Evolutionary conservation across 2,113 vertebrate species (phyloP), one percentile per base, ranked within the genome.

Genomic region (Nibea coibor): DNA sequence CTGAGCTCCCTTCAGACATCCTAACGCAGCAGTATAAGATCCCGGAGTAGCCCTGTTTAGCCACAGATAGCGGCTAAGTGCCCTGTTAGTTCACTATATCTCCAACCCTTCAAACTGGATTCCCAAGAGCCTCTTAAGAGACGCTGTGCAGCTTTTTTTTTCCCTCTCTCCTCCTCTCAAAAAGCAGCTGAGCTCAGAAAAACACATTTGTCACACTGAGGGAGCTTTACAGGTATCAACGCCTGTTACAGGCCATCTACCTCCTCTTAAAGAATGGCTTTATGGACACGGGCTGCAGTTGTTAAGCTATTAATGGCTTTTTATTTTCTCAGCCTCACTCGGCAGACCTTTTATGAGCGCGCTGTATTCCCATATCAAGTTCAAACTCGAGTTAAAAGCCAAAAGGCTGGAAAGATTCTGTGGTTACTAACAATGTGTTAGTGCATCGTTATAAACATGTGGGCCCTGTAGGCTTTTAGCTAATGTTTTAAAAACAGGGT

Each of bases 11-110:
- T 54, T 75, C 78, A 85, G 81, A 90, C 73, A 63, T 83, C 80
- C 86, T 16, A 62, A 51, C 56, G 42, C 79, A 75, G 88, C 82
- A 80, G 80, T 57, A 42, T 65, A 66, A 82, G 84, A 77, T 63
- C 78, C 87, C n/a, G 56, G 35, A 48, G 72, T 20, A 63, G 73
- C 75, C 83, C 85, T 81, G 91, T 82, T 86, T 78, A 80, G 87
- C 86, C 80, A 78, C 83, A 86, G 85, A 88, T 86, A 89, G 83
- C 82, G 11, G 72, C 79, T 88, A 86, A 89, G 87, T 90, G 85
- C 77, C 68, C 84, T 82, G 89, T 87, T 89, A 88, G 83, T 89
- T 90, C 86, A 88, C 79, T 83, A 86, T 73, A 83, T 87, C 88
- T 78, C 61, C 82, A 83, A 61, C 67, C 81, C 70, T 81, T 88